A percentile compares a stretch with the other conserved stretches of the same genome.
Conservation (phyloP, 92 coral and sea anemone species). For the Muricea muricata region DNA sequence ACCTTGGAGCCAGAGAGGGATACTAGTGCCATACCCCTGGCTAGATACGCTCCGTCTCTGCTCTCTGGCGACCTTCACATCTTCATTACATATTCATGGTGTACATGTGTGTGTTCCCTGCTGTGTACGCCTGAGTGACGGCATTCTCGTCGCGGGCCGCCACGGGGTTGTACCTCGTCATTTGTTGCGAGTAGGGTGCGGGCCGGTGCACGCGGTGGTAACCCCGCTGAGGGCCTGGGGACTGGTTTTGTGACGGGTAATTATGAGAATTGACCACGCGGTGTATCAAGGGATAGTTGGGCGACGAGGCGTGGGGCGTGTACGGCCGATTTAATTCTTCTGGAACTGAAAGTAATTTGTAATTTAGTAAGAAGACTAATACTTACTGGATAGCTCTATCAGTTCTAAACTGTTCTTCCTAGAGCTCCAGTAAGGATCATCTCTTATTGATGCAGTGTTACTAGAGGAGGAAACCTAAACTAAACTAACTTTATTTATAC, state of each 20-base stretch:
- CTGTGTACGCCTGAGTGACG: slow-evolving; percentile 40
- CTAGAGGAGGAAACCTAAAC: no score
- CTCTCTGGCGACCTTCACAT: slow-evolving; percentile 6
- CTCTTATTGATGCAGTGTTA: no score
- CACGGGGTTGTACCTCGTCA: slow-evolving; percentile 33
- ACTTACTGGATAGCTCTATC: background rate
- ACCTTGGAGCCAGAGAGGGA: background rate
- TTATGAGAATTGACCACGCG: slow-evolving; percentile 64
- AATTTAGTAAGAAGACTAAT: no score
- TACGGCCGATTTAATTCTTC: slow-evolving; percentile 43
- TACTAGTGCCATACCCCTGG: background rate
- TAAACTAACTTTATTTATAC: no score
- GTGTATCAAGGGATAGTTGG: slow-evolving; percentile 94
- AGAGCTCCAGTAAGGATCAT: no score
- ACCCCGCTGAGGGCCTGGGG: slow-evolving; percentile 81
- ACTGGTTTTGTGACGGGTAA: slow-evolving; percentile 31
- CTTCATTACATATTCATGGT: slow-evolving; percentile 25
- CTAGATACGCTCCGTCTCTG: background rate
- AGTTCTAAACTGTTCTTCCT: background rate
- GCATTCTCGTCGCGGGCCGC: slow-evolving; percentile 40
- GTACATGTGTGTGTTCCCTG: slow-evolving; percentile 43
- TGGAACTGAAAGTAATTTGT: slow-evolving; percentile 43
- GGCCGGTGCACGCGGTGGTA: slow-evolving; percentile 91
- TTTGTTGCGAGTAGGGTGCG: slow-evolving; percentile 85
- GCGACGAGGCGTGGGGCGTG: slow-evolving; percentile 74